Evolutionary conservation across 2,888 invertebrate species (phyloP).

Genomic region (Oxyteleia sp.): DNA sequence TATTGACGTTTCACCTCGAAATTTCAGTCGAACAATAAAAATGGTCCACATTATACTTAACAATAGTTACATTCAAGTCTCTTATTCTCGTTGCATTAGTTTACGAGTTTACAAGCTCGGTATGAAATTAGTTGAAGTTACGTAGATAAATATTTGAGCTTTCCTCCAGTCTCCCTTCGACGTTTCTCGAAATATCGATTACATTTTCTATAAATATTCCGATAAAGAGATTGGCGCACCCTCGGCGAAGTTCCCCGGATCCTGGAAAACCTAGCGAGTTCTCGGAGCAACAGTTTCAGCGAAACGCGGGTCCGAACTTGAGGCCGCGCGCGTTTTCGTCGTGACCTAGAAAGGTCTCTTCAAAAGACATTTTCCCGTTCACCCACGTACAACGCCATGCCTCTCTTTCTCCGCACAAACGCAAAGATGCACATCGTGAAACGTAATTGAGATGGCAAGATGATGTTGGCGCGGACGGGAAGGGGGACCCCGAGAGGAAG

Average conservation of each 20-base stretch:
- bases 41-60: too few relatives aligned
- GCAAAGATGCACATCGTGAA: slow-evolving; percentile 80
- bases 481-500: slow-evolving; percentile 27
- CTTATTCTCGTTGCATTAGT: too few relatives aligned
- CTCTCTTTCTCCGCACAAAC: slow-evolving; percentile 67
- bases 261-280: slow-evolving; percentile 47
- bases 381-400: slow-evolving; percentile 83
- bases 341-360: slow-evolving; percentile 86
- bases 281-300: slow-evolving; percentile 66
- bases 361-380: slow-evolving; percentile 86
- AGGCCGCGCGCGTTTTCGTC: slow-evolving; percentile 73
- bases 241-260: slow-evolving; percentile 13
- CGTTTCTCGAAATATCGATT: neutral
- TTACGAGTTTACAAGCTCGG: too few relatives aligned
- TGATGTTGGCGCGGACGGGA: slow-evolving; percentile 70
- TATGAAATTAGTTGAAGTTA: neutral
- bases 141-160: neutral
- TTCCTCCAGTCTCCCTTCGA: neutral
- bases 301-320: slow-evolving; percentile 71
- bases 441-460: slow-evolving; percentile 83
- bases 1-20: too few relatives aligned
- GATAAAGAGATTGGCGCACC: slow-evolving; percentile 17
- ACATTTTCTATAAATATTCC: slow-evolving; percentile 13
- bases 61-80: too few relatives aligned
- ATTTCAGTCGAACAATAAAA: too few relatives aligned